Percentiles rank a stretch among this genome's conserved stretches.
Conservation (phyloP, 2,113 vertebrate genomes). For the Apteryx mantelli region DNA sequence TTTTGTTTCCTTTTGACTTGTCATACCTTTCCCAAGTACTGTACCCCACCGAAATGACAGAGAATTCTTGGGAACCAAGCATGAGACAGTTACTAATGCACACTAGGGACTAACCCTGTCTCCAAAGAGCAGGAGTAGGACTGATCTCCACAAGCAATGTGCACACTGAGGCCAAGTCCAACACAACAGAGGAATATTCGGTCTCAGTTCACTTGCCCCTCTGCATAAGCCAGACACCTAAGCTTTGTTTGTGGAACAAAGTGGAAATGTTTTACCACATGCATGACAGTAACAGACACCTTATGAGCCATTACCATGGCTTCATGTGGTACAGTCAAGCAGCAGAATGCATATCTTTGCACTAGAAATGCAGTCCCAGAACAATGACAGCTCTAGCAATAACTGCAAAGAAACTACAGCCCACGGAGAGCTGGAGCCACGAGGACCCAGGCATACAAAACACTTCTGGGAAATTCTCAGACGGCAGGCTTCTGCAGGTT, state of each 20-base stretch:
- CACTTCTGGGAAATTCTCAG: not conserved
- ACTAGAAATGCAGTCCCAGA: not conserved
- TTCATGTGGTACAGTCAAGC: not conserved
- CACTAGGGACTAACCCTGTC: not conserved
- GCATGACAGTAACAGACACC: not conserved
- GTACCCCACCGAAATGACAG: not conserved
- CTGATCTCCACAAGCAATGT: not conserved
- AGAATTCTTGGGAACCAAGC: not conserved
- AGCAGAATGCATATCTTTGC: not conserved
- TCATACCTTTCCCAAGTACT: too few species aligned
- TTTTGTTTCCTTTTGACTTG: too few species aligned
- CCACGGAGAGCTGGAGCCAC: not conserved
- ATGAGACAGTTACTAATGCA: not conserved
- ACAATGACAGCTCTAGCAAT: not conserved
- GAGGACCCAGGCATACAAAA: not conserved
- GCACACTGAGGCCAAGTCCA: not conserved
- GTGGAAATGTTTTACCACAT: not conserved
- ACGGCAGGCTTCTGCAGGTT: not conserved
- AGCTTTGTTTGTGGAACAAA: not conserved
- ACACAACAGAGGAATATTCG: not conserved
- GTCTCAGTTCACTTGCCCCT: not conserved
- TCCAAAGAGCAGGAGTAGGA: not conserved
- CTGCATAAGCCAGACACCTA: not conserved
- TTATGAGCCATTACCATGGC: not conserved
- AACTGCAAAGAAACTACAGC: not conserved